Percentiles rank a stretch among this genome's conserved stretches.
Conservation (phyloP, 2,113 vertebrate species). For the Neotoma lepida region DNA sequence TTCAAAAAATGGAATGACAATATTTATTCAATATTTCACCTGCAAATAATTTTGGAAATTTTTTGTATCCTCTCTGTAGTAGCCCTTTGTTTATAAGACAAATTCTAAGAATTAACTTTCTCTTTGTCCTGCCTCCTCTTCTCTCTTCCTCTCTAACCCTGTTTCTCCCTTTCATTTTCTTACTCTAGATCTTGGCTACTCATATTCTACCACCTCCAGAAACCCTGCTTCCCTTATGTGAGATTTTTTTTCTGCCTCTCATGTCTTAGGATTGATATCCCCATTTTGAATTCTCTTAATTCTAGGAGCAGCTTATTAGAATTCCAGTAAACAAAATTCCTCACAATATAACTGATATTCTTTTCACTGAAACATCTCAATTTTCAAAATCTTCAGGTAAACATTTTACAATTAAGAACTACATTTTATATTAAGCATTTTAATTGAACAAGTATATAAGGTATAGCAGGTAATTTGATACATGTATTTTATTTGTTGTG, state of each 20-base stretch:
- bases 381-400: not conserved
- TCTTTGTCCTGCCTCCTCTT: not conserved
- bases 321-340: conserved; percentile 7
- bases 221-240: not conserved
- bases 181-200: not conserved
- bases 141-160: not conserved
- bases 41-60: not conserved
- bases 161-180: not conserved
- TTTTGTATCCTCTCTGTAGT: not conserved
- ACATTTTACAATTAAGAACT: not conserved
- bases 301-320: not conserved
- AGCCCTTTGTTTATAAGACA: not conserved
- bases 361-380: not conserved
- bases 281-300: not conserved
- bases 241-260: not conserved
- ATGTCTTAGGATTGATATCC: not conserved
- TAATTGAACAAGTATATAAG: not conserved
- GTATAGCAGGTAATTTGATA: not conserved
- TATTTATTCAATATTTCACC: not conserved
- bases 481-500: not conserved
- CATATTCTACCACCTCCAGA: not conserved
- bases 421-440: not conserved
- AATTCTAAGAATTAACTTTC: not conserved
- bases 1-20: not conserved
- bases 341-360: not conserved